A percentile compares a stretch with the other conserved stretches of the same genome.
Conservation (phyloP, 2,797 vertebrate genomes). For the Onychomys torridus region DNA sequence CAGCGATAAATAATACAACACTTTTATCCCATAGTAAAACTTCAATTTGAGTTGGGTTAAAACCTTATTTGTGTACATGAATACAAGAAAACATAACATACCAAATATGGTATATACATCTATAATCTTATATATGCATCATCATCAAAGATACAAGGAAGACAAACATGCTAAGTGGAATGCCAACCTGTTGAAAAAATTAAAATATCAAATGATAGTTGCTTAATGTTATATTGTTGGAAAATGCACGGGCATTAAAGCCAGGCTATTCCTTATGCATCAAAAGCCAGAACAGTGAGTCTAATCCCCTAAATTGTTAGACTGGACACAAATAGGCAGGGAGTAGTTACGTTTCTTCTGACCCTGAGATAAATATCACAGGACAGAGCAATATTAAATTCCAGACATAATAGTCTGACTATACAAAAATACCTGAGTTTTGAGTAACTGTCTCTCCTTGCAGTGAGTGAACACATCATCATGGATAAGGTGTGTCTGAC, state of each 20-base stretch:
- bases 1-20: not conserved
- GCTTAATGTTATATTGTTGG: not conserved
- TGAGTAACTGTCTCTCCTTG: constrained; percentile 74
- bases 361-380: constrained; percentile 85
- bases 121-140: not conserved
- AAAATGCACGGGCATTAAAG: not conserved
- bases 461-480: constrained; percentile 60
- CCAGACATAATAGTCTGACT: constrained; percentile 87
- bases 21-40: not conserved
- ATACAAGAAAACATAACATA: not conserved
- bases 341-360: constrained; percentile 76
- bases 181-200: constrained; percentile 21
- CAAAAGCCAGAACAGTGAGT: not conserved
- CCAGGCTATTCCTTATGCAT: constrained; percentile 18
- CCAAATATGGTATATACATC: not conserved
- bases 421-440: constrained; percentile 73
- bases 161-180: not conserved
- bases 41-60: not conserved
- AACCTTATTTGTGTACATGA: not conserved
- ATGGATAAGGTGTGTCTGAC: not conserved
- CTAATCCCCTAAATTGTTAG: constrained; percentile 54
- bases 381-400: constrained; percentile 81
- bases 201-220: constrained; percentile 46
- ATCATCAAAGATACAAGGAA: constrained; percentile 15
- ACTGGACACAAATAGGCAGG: constrained; percentile 43